Conservation (phyloP, 2,113 vertebrate genomes). For the Pterocles gutturalis region DNA sequence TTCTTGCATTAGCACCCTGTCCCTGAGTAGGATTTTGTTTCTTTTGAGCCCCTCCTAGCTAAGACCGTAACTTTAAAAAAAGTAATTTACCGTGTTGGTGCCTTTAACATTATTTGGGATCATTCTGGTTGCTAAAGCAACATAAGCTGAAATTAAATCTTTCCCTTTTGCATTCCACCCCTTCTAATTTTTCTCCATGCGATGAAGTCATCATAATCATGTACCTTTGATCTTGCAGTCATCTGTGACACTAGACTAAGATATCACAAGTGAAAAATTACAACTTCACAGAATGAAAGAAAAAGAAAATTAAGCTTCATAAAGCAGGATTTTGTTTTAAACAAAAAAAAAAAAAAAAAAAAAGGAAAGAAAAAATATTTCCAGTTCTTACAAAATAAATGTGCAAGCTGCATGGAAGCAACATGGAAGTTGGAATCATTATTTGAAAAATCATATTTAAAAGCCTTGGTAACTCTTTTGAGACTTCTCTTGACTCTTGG, state of each 20-base stretch:
- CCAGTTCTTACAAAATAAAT: slow-evolving; percentile 14
- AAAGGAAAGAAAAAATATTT: not conserved
- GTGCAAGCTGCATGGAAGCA: not conserved
- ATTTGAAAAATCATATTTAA: slow-evolving; percentile 13
- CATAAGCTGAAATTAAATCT: slow-evolving; percentile 50
- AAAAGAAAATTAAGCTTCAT: slow-evolving; percentile 56
- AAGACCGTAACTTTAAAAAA: not conserved
- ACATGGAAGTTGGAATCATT: not conserved
- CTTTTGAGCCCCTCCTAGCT: slow-evolving; percentile 19
- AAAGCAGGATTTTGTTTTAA: slow-evolving; percentile 58
- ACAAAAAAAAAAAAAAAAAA: slow-evolving; percentile 20
- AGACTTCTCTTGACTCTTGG: not conserved
- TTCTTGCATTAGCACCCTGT: slow-evolving; percentile 1
- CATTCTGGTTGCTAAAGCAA: slow-evolving; percentile 67
- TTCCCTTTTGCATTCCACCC: slow-evolving; percentile 51
- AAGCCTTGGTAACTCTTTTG: not conserved
- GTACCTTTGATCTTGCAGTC: slow-evolving; percentile 69
- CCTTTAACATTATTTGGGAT: slow-evolving; percentile 36
- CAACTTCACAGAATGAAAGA: slow-evolving; percentile 61
- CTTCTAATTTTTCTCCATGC: slow-evolving; percentile 42
- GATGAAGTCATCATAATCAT: slow-evolving; percentile 54
- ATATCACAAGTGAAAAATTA: slow-evolving; percentile 69
- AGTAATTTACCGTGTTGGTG: slow-evolving; percentile 17
- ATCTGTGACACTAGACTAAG: slow-evolving; percentile 64
- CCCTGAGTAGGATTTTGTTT: not conserved